Percentiles rank a stretch among this genome's conserved stretches.
Evolutionary conservation across 2,797 vertebrate genomes (phyloP).

Genomic region (Sebastolobus alascanus): DNA sequence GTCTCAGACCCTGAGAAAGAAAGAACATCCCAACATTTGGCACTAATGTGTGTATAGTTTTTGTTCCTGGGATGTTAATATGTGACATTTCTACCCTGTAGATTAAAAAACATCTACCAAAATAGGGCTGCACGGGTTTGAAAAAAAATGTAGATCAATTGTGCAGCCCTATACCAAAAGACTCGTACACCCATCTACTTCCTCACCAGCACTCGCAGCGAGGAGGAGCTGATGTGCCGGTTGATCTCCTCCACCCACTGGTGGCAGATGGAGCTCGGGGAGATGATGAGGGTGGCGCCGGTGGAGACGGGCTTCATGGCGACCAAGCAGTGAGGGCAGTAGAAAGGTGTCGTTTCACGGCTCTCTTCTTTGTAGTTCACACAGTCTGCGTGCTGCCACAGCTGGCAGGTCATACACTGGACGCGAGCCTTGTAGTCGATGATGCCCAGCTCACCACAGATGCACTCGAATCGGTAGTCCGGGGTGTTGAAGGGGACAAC

Average conservation of each 20-base stretch:
- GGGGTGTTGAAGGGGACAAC: conserved; percentile 87
- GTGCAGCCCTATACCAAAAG: background rate
- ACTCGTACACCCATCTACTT: background rate
- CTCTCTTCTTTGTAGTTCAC: conserved; percentile 97
- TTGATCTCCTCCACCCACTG: conserved; percentile 99
- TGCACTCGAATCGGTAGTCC: conserved; percentile 96
- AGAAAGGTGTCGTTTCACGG: conserved; percentile 92
- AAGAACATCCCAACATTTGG: background rate
- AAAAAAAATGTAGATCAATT: too few relatives aligned
- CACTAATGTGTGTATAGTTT: too few relatives aligned
- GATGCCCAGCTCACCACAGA: conserved; percentile 94
- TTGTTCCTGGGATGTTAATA: background rate
- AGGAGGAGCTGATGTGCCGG: conserved; percentile 93
- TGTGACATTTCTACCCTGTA: background rate
- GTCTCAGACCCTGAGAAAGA: background rate
- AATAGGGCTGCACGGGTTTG: background rate
- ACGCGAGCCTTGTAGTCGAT: conserved; percentile 93
- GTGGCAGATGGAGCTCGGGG: conserved; percentile 98
- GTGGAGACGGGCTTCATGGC: conserved; percentile 97
- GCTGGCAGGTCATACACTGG: conserved; percentile 95
- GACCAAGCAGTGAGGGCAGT: conserved; percentile 98
- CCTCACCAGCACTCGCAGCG: conserved; percentile 94
- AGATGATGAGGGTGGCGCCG: conserved; percentile 97
- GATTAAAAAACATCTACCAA: background rate
- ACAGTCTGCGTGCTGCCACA: conserved; percentile 98